phyloP scores from a whole-genome alignment of 2,797 vertebrate species.

The Geotria australis region DNA sequence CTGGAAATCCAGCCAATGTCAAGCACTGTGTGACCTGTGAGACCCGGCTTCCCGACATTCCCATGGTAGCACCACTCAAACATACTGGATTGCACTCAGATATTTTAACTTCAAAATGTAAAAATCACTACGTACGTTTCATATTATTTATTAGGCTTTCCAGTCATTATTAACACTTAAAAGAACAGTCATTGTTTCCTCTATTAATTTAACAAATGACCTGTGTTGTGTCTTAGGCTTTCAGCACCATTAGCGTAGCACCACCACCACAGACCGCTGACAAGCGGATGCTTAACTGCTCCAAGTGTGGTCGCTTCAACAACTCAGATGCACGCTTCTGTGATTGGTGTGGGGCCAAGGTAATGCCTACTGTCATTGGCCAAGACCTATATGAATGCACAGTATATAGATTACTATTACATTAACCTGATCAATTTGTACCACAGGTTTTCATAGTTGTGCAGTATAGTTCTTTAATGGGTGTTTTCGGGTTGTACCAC shows the following conservation, averaged over 20 bases:
- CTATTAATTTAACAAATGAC: no score
- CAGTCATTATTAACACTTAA: no score
- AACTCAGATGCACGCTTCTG: slow-evolving; percentile 23
- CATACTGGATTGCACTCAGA: no score
- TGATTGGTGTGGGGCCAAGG: slow-evolving; percentile 39
- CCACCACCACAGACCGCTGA: slow-evolving; percentile 5
- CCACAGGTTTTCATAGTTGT: no score
- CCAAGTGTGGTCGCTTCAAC: slow-evolving; percentile 22
- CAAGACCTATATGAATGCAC: not conserved
- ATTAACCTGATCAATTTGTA: no score
- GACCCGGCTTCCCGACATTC: slow-evolving; percentile 14
- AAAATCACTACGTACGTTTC: no score
- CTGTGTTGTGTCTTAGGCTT: no score
- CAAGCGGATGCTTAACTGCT: slow-evolving; percentile 16
- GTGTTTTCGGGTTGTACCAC: no score
- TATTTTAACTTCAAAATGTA: no score
- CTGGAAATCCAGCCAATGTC: slow-evolving; percentile 33
- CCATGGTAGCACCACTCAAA: slow-evolving; percentile 10
- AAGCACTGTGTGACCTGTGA: slow-evolving; percentile 44
- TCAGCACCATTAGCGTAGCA: not conserved
- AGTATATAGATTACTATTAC: not conserved
- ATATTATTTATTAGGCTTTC: no score
- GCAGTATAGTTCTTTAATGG: no score
- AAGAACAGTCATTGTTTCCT: no score
- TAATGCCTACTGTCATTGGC: slow-evolving; percentile 3